Evolutionary conservation across 2,113 vertebrate genomes (phyloP).

Genomic region (Balaenoptera acutorostrata): DNA sequence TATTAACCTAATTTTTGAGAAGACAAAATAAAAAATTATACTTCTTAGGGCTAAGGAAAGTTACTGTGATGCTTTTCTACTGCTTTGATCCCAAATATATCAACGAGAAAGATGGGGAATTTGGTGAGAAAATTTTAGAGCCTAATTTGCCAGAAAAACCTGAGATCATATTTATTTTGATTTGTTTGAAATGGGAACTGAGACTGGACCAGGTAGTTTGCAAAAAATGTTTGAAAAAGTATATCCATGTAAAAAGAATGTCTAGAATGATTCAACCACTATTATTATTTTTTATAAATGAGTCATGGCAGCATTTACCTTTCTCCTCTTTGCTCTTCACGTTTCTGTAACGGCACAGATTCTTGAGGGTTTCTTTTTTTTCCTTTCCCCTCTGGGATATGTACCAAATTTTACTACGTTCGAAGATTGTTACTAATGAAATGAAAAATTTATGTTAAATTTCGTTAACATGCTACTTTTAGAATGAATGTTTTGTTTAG

Average conservation of each 20-base stretch:
- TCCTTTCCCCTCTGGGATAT: not conserved
- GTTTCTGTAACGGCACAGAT: slow-evolving; percentile 32
- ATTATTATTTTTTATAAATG: slow-evolving; percentile 26
- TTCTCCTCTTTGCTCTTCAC: slow-evolving; percentile 28
- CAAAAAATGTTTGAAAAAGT: slow-evolving; percentile 31
- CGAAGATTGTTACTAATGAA: slow-evolving; percentile 30
- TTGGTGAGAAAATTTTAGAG: slow-evolving; percentile 13
- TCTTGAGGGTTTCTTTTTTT: slow-evolving; percentile 41
- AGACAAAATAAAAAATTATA: not conserved
- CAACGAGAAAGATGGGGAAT: not conserved
- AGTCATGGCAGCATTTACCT: slow-evolving; percentile 27
- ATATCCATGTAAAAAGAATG: slow-evolving; percentile 24
- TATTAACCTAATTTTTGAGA: not conserved
- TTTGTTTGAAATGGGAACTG: slow-evolving; percentile 10
- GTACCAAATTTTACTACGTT: slow-evolving; percentile 28
- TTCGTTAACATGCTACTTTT: slow-evolving; percentile 21
- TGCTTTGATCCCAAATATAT: not conserved
- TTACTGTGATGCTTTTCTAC: not conserved
- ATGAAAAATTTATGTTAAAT: slow-evolving; percentile 25
- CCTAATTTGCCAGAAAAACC: not conserved
- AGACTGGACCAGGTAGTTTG: slow-evolving; percentile 20
- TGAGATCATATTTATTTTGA: slow-evolving; percentile 26
- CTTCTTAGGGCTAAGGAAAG: not conserved
- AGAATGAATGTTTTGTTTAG: slow-evolving; percentile 6
- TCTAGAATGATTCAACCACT: slow-evolving; percentile 33